Evolutionary conservation across 2,113 vertebrate species (phyloP), one percentile per base, ranked within the genome.

Genomic region (Planiliza haematocheilus): DNA sequence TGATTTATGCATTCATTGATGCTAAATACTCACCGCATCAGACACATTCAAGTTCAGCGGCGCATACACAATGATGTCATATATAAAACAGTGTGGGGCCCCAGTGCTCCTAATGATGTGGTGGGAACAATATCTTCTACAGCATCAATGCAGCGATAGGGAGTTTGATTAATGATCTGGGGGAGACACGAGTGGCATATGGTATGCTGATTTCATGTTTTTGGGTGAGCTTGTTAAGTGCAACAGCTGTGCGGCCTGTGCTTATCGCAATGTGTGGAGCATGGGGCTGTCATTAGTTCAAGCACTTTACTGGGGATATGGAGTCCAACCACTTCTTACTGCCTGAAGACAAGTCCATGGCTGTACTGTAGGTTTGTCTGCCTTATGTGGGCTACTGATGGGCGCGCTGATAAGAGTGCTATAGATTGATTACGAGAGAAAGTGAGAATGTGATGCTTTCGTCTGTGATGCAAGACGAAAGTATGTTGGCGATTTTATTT

Each of bases 131-230:
- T 79, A 76, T 81, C 76, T 75, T 51, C 69, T 24, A 8, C 69
- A 48, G 75, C 70, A 87, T 86, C 70, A 57, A 62, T 64, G 75
- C 68, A 66, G 77, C 49, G 72, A 88, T 89, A 64, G 37, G 63
- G 70, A 77, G 59, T 86, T 87, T 93, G 93, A 94, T 94, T 91
- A 91, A 92, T 87, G 88, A 88, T 62, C 86, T 66, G 56, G 42
- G 81, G 69, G 75, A 88, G 68, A 86, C 74, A 68, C 67, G 67
- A 70, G 85, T 66, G 87, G 77, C 90, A 89, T 89, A 90, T 89
- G 89, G 83, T 79, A 77, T 82, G 77, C 81, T 83, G 83, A 85
- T 84, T 76, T 86, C 58, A 57, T 86, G 89, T 82, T 86, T 89
- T 88, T 72, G 69, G 24, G 68, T 74, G 67, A 78, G 85, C 73